phyloP scores from a whole-genome alignment of 2,797 vertebrate species.

The Helostoma temminkii region DNA sequence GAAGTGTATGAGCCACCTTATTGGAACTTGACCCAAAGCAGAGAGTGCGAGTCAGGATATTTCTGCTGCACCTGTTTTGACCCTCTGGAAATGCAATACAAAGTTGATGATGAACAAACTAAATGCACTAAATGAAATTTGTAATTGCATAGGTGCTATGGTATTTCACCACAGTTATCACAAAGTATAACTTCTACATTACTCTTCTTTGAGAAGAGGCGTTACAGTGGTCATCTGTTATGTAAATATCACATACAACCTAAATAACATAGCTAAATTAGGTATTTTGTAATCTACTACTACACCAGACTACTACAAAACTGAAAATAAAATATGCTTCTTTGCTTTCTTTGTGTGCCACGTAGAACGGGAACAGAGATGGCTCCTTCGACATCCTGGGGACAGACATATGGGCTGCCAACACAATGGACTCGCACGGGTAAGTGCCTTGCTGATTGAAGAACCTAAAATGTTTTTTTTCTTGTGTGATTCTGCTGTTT shows the following conservation, averaged over 20 bases:
- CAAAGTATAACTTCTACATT: too few relatives aligned
- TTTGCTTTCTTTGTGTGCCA: constrained; percentile 9
- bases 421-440: constrained; percentile 94
- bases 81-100: too few relatives aligned
- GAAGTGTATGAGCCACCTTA: too few relatives aligned
- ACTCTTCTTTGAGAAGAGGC: too few relatives aligned
- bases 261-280: not conserved
- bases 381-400: constrained; percentile 93
- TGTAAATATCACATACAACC: not conserved
- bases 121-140: too few relatives aligned
- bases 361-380: constrained; percentile 95
- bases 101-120: too few relatives aligned
- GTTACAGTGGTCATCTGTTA: too few relatives aligned
- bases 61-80: not conserved
- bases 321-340: not conserved
- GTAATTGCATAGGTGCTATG: too few relatives aligned
- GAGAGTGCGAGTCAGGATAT: not conserved
- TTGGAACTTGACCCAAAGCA: not conserved
- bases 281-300: not conserved
- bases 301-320: too few relatives aligned
- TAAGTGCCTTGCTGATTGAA: constrained; percentile 66
- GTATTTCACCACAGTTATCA: too few relatives aligned
- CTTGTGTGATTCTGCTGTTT: too few relatives aligned
- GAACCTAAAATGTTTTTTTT: constrained; percentile 9
- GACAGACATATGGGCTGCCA: constrained; percentile 98